A percentile compares a stretch with the other conserved stretches of the same genome.
phyloP scores from a whole-genome alignment of 1,140 invertebrate species.

The Globodera ellingtonae region DNA sequence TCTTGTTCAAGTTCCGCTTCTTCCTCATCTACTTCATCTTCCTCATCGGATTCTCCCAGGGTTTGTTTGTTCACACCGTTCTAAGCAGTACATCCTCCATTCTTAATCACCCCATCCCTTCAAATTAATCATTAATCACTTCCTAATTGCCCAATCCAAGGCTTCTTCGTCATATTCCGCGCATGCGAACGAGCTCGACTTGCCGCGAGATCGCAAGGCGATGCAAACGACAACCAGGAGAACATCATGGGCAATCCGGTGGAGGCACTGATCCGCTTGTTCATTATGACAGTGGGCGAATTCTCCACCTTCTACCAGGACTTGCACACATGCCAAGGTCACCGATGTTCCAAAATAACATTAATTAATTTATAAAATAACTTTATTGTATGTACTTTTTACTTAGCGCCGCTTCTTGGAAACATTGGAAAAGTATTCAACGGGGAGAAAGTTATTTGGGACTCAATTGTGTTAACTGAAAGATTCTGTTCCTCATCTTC shows the following conservation, averaged over 20 bases:
- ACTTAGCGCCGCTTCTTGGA: slow-evolving; percentile 7
- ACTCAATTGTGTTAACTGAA: slow-evolving; percentile 53
- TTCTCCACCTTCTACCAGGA: slow-evolving; percentile 90
- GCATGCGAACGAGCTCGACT: slow-evolving; percentile 38
- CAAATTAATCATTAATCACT: neutral
- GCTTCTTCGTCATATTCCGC: slow-evolving; percentile 68
- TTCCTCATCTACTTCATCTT: slow-evolving; percentile 94
- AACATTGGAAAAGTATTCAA: slow-evolving; percentile 19
- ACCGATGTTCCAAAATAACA: neutral
- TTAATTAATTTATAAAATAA: neutral
- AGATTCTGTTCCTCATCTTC: slow-evolving; percentile 89
- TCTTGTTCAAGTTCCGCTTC: slow-evolving; percentile 74
- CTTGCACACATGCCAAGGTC: slow-evolving; percentile 71
- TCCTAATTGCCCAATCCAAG: slow-evolving; percentile 1
- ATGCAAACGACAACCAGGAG: slow-evolving; percentile 31
- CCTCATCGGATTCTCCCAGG: slow-evolving; percentile 95
- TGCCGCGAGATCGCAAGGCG: neutral
- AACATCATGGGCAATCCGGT: slow-evolving; percentile 72
- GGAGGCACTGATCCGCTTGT: slow-evolving; percentile 93
- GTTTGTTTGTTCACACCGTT: slow-evolving; percentile 67
- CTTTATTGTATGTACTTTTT: neutral
- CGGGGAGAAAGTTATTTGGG: too few species aligned
- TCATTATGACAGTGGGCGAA: slow-evolving; percentile 93
- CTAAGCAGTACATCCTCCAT: too few species aligned
- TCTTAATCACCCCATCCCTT: neutral